A percentile compares a stretch with the other conserved stretches of the same genome.
phyloP scores from a whole-genome alignment of 2,113 vertebrate species.

The Pyxicephalus adspersus region DNA sequence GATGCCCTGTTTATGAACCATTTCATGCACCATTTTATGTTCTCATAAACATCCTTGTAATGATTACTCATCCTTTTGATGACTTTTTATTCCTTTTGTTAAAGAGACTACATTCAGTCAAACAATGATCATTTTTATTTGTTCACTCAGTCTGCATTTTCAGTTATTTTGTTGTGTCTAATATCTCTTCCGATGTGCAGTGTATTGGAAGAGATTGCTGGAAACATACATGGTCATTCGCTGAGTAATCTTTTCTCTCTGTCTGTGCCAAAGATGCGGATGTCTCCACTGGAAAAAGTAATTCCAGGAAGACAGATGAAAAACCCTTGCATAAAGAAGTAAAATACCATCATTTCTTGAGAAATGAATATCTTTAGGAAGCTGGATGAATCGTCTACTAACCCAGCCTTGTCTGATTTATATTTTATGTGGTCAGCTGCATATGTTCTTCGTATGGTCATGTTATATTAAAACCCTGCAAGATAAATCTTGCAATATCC shows the following conservation, averaged over 20 bases:
- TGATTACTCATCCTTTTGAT: too few relatives aligned
- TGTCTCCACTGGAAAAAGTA: constrained; percentile 52
- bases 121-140: too few relatives aligned
- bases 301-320: constrained; percentile 56
- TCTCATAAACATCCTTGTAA: too few relatives aligned
- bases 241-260: constrained; percentile 54
- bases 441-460: constrained; percentile 6
- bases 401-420: constrained; percentile 3
- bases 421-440: constrained; percentile 12
- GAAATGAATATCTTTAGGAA: constrained; percentile 29
- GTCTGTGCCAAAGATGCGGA: constrained; percentile 52
- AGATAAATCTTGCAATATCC: background rate
- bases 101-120: too few relatives aligned
- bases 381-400: background rate
- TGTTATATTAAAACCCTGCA: constrained; percentile 21
- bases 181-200: constrained; percentile 12
- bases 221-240: constrained; percentile 43
- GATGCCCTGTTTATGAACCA: too few relatives aligned
- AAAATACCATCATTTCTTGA: constrained; percentile 14
- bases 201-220: constrained; percentile 37
- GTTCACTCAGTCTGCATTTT: background rate
- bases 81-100: too few relatives aligned
- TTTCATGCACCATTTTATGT: too few relatives aligned
- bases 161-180: constrained; percentile 11
- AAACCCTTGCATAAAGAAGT: constrained; percentile 36